Evolutionary conservation across 2,888 invertebrate species (phyloP), one percentile per base, ranked within the genome.

Genomic region (Lycophotia porphyrea): DNA sequence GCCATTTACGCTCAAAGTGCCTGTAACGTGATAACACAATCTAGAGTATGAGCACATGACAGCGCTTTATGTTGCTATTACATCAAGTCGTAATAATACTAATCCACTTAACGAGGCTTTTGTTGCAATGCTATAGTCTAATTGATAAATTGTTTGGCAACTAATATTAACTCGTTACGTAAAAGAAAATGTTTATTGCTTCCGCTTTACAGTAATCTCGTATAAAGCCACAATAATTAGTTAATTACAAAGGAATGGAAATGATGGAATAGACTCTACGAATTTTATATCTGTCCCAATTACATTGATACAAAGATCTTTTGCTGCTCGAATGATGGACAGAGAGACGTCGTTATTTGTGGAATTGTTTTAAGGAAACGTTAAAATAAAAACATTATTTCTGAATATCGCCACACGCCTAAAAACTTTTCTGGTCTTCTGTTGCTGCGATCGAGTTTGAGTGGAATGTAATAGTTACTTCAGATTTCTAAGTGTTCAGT

Each of bases 1-100:
- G 0, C 99, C 99, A 91, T 98, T 97, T 69, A 99, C 98, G 71
- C 98, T 97, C 67, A 99, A 93, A 39, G 97, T 97, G 39, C 97
- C 97, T 97, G 90, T 0, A 68, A 66, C n/a, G 31, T 21, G 11
- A 24, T 1, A 60, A 34, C 27, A 27, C 31, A 52, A 34, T n/a
- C 9, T 55, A 55, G 39, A 39, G 63, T 36, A 15, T 63, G 31
- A 49, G 15, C n/a, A 34, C 34, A 11, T 27, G 18, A 24, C 39
- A 31, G 4, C 5, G 4, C 13, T 63, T 27, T 34, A n/a, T 60
- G n/a, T 18, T 18, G 24, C 8, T n/a, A 69, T 24, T 63, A 44
- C 31, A 21, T 47, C 27, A 65, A 55, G 24, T 55, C 7, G 27
- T 34, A 71, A 70, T 61, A 68, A 39, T 64, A 52, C 31, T 18